A percentile compares a stretch with the other conserved stretches of the same genome.
Evolutionary conservation across 2,797 vertebrate genomes (phyloP).

Genomic region (Sciurus carolinensis): DNA sequence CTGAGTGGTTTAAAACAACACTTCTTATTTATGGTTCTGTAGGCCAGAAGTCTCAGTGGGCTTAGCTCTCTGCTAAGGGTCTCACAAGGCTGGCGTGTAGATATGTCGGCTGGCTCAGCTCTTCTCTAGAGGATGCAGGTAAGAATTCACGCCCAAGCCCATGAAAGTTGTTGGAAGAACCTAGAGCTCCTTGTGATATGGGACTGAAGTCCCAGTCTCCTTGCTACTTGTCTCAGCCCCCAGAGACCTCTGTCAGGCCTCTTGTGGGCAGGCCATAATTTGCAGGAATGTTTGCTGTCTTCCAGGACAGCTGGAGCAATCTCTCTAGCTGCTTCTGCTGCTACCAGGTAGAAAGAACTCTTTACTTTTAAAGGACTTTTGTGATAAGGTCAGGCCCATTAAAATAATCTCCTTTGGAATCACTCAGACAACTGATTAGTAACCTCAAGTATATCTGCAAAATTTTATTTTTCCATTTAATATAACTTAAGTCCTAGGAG

Average conservation of each 20-base stretch:
- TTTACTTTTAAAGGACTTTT: not conserved
- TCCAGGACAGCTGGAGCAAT: not conserved
- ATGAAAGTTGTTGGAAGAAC: not conserved
- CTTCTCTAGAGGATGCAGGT: not conserved
- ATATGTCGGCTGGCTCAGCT: not conserved
- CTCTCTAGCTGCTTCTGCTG: not conserved
- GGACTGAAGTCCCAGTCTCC: not conserved
- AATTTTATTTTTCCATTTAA: not conserved
- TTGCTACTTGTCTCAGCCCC: not conserved
- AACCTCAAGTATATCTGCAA: not conserved
- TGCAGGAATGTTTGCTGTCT: not conserved
- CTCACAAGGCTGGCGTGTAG: not conserved
- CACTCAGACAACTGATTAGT: not conserved
- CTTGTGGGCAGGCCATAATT: not conserved
- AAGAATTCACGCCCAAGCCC: not conserved
- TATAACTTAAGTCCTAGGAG: not conserved
- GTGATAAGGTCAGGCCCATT: not conserved
- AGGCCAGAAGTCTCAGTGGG: not conserved
- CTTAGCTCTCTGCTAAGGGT: not conserved
- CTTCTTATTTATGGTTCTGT: not conserved
- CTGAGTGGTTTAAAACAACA: not conserved
- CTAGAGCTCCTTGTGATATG: not conserved
- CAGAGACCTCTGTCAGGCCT: not conserved
- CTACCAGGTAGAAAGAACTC: not conserved
- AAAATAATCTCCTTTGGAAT: not conserved